Base-by-base conservation (phyloP, 2,797 vertebrate genomes). In the Xenentodon cancila region DNA sequence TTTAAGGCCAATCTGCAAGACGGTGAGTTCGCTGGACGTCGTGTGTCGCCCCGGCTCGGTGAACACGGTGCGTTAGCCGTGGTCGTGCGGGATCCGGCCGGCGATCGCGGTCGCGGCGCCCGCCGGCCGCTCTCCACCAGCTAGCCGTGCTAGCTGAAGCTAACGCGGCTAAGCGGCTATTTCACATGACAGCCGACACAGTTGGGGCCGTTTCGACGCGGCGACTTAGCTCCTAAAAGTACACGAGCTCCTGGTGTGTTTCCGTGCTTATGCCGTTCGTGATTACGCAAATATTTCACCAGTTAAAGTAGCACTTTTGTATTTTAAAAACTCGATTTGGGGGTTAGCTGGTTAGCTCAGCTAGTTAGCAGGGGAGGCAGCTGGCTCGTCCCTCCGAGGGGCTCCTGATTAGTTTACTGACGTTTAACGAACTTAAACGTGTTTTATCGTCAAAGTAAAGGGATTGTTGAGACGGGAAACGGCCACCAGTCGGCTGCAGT, bases 1-100 rank as follows among this genome's bases (percentile, higher is more conserved):
- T 85, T 88, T 92, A 69, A 92, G 86, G 81, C 11, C 81, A 51
- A 81, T 74, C 77, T 84, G 81, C 79, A 87, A 88, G 80, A 92
- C 78, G 92, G 94, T 94, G 81, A 92, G 88, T 80, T 63, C 47
- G 5, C 32, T 37, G 37, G 32, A 67, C 59, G 56, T 52, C 1
- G 17, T 42, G 3, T 43, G 58, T 48, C 47, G 7, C 50, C 50
- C 59, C 17, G 40, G 19, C 25, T 21, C 42, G 16, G 32, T 50
- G 64, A 57, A 48, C 45, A 17, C 45, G 27, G 30, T 37, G 30
- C 2, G 45, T 32, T 49, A 47, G 44, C 8, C 2, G 18, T 46
- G 20, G 53, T 42, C 51, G 61, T n/a, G 57, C 51, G 7, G 37
- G 21, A 19, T 32, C 7, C n/a, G n/a, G n/a, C n/a, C n/a, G n/a